Evolutionary conservation across 2,113 vertebrate species (phyloP).

Genomic region (Mesitornis unicolor): DNA sequence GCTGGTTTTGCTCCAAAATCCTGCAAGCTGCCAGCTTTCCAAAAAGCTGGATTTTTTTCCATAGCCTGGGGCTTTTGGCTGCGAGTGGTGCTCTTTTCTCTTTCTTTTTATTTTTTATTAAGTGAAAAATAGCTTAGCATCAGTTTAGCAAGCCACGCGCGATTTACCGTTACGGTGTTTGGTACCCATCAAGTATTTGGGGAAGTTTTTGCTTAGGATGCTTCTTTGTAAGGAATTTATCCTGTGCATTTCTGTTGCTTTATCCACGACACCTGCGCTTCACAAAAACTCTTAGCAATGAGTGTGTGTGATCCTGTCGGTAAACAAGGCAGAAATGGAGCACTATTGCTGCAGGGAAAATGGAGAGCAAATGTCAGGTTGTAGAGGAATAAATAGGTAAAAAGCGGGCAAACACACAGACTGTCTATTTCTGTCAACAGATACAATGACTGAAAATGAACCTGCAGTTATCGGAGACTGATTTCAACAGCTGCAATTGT

Average conservation of each 20-base stretch:
- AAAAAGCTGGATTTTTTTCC: background rate
- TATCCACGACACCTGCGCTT: background rate
- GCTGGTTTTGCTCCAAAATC: background rate
- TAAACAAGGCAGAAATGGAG: background rate
- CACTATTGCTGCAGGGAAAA: background rate
- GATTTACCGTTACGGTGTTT: background rate
- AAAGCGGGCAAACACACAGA: background rate
- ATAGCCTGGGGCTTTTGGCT: background rate
- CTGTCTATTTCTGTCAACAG: background rate
- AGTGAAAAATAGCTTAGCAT: background rate
- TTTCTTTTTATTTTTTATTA: background rate
- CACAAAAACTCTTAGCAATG: background rate
- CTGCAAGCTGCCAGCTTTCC: background rate
- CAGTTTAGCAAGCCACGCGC: background rate
- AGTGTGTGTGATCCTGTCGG: background rate
- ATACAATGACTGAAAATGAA: background rate
- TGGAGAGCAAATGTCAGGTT: background rate
- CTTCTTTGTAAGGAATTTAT: background rate
- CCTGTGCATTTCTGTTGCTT: background rate
- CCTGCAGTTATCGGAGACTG: background rate
- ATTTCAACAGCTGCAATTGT: background rate
- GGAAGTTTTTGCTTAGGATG: background rate
- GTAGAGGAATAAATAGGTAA: background rate
- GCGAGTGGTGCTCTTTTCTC: background rate
- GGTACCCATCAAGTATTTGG: background rate